phyloP scores from a whole-genome alignment of 1,140 invertebrate species.

The Heterodera schachtii region DNA sequence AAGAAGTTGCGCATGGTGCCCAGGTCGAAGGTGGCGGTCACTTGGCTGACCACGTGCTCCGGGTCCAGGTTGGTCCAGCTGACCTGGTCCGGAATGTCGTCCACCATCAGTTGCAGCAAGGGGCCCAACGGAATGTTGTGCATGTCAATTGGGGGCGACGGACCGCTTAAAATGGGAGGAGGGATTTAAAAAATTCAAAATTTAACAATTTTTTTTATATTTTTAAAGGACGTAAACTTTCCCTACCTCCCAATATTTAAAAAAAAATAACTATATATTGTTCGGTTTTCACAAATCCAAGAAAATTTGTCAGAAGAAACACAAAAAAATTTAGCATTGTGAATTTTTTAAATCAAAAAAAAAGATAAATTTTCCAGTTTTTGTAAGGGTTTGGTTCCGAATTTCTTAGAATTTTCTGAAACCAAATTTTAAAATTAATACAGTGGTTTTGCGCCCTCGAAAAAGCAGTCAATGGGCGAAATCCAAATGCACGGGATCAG shows the following conservation, averaged over 20 bases:
- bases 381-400: no score
- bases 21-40: conserved; percentile 44
- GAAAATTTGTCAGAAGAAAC: no score
- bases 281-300: no score
- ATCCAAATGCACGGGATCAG: conserved; percentile 93
- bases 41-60: conserved; percentile 48
- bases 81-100: conserved; percentile 7
- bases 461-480: conserved; percentile 97
- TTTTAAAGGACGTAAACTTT: no score
- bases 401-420: no score
- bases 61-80: conserved; percentile 61
- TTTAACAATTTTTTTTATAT: no score
- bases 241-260: no score
- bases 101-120: conserved; percentile 29
- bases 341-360: no score
- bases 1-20: conserved; percentile 46
- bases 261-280: no score
- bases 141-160: conserved; percentile 3
- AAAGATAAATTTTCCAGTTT: no score
- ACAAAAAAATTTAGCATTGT: no score
- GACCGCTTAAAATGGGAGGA: not conserved
- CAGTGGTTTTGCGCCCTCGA: conserved; percentile 91
- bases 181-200: no score
- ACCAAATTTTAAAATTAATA: not conserved
- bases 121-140: conserved; percentile 43